A percentile compares a stretch with the other conserved stretches of the same genome.
These are phyloP conservation scores for Xanthia icteritia DNA, from an alignment of 2,888 invertebrate species.

Conservation along the genomic window DNA sequence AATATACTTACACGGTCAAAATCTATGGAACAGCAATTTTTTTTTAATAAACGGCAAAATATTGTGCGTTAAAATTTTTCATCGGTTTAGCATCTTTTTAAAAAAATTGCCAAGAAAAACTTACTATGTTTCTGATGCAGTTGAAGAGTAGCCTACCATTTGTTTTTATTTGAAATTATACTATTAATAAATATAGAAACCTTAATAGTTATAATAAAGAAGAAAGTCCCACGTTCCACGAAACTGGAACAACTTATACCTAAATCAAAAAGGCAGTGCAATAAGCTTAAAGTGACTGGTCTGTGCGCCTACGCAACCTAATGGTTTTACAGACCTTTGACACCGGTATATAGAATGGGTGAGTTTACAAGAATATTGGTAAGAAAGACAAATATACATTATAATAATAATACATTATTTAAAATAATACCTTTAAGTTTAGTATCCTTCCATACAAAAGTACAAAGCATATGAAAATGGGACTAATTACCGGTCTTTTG, in stretches of 20 bases:
- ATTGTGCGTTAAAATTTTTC: no score
- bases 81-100: no score
- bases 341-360: conserved; percentile 37
- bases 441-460: background rate
- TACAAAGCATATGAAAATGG: background rate
- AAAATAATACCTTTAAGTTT: background rate
- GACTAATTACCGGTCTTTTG: background rate
- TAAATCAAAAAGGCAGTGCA: conserved; percentile 58
- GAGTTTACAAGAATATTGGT: conserved; percentile 46
- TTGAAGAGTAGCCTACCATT: no score
- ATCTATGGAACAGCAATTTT: no score
- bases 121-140: no score
- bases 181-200: background rate
- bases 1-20: no score
- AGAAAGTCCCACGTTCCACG: conserved; percentile 33
- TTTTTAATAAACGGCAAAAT: no score
- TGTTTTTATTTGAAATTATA: background rate
- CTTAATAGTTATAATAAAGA: background rate
- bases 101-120: no score
- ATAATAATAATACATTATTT: background rate
- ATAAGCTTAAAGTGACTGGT: conserved; percentile 48
- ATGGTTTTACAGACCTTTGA: conserved; percentile 62
- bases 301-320: conserved; percentile 57
- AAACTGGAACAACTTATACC: conserved; percentile 54
- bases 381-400: conserved; percentile 8